Evolutionary conservation across 2,113 vertebrate genomes (phyloP), one percentile per base, ranked within the genome.

Genomic region (Collichthys lucidus): DNA sequence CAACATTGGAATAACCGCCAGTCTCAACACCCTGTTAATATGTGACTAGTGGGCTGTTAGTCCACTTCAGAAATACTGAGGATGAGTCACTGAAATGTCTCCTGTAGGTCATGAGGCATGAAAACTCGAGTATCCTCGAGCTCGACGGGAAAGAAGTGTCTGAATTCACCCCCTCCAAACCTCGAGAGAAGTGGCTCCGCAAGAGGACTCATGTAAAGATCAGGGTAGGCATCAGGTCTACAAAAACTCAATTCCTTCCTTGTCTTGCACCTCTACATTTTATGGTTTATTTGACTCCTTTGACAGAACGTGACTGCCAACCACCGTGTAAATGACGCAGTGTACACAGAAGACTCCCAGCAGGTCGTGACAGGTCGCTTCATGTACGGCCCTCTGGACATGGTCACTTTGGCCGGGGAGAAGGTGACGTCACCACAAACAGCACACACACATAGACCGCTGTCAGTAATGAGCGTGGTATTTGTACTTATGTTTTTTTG

Each of bases 371-470:
- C 94, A 0, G 98, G 97, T 47, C 96, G 98, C 79, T 99, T 99
- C 87, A 99, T 99, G 98, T 99, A 99, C 0, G 98, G 98, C 17
- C 98, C 98, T 0, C 90, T 99, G 69, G 98, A 99, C 91, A 99
- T 99, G 98, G 98, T 99, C 84, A 99, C 98, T 0, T 94, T 99
- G 77, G 96, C 98, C 0, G 98, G 97, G 76, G 98, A 99, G 90
- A 99, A 99, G 98, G 98, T 99, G 67, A 55, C 19, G 6, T 47
- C 29, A 15, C 71, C 31, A 35, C 26, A 19, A 11, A 40, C 35
- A 40, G 10, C 16, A 42, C 2, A n/a, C 22, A 31, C 52, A 49
- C 35, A 44, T 2, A 53, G 9, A 57, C 14, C 16, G 29, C 11
- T 74, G 31, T 75, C 29, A 31, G 9, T 8, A 6, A 17, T 9